These are phyloP conservation scores for Caenorhabditis drosophilae DNA, from an alignment of 2,888 invertebrate genomes.

Conservation along the genomic window DNA sequence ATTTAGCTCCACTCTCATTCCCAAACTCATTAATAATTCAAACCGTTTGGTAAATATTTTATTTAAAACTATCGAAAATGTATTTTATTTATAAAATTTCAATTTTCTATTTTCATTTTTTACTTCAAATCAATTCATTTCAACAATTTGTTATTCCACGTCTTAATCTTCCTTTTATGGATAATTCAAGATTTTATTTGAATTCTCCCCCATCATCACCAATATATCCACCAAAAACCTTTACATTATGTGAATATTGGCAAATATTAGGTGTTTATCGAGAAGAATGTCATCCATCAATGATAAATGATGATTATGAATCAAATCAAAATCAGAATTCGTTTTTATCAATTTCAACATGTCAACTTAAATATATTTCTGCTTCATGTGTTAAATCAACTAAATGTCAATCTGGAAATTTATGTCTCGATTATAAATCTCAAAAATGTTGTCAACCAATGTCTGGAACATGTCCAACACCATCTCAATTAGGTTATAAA, in stretches of 20 bases:
- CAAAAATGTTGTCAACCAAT: slow-evolving; percentile 36
- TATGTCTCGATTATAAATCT: slow-evolving; percentile 29
- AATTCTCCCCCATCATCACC: neutral
- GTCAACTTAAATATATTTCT: slow-evolving; percentile 25
- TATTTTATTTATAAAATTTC: too few species aligned
- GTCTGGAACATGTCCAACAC: slow-evolving; percentile 40
- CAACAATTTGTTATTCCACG: too few species aligned
- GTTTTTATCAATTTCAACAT: too few species aligned
- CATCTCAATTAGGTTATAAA: slow-evolving; percentile 33
- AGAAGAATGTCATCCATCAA: slow-evolving; percentile 19
- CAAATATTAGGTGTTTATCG: slow-evolving; percentile 21
- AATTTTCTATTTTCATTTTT: too few species aligned
- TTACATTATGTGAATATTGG: slow-evolving; percentile 38
- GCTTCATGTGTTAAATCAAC: slow-evolving; percentile 33
- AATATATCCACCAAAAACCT: slow-evolving; percentile 16
- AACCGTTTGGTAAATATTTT: too few species aligned
- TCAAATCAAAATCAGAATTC: slow-evolving; percentile 10
- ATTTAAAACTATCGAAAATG: too few species aligned
- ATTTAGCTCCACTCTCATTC: too few species aligned
- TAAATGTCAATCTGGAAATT: slow-evolving; percentile 35
- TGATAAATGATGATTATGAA: slow-evolving; percentile 26
- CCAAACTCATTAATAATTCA: too few species aligned
- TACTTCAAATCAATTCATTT: too few species aligned
- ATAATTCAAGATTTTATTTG: slow-evolving; percentile 27
- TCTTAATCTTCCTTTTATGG: slow-evolving; percentile 27